Evolutionary conservation across 2,797 vertebrate genomes (phyloP).

Genomic region (Tenualosa ilisha): DNA sequence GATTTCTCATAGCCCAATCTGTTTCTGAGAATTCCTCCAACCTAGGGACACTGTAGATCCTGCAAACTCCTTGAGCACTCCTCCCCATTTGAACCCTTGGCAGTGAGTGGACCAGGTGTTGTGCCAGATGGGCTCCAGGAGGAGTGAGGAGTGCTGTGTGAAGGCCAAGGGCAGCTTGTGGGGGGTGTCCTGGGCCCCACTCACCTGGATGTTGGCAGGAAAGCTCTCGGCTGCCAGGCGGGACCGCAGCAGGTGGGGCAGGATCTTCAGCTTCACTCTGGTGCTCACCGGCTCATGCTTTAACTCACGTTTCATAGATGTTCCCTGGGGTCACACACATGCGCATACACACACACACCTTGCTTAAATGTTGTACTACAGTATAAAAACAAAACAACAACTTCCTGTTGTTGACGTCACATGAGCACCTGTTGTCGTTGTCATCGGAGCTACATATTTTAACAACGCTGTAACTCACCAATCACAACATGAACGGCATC

Average conservation of each 20-base stretch:
- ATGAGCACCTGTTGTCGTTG: too few species aligned
- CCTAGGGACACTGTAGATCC: neutral
- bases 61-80: neutral
- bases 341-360: neutral
- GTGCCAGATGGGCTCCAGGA: neutral
- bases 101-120: neutral
- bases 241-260: slow-evolving; percentile 93
- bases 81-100: neutral
- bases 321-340: slow-evolving; percentile 70
- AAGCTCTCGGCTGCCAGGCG: slow-evolving; percentile 94
- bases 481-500: too few species aligned
- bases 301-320: slow-evolving; percentile 88
- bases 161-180: neutral
- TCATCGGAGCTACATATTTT: too few species aligned
- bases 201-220: slow-evolving; percentile 96
- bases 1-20: too few species aligned
- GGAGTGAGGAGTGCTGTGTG: neutral
- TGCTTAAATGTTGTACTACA: neutral
- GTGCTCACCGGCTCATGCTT: slow-evolving; percentile 97
- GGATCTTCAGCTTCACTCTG: slow-evolving; percentile 95
- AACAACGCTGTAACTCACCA: too few species aligned
- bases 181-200: neutral
- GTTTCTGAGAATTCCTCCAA: too few species aligned
- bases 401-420: too few species aligned
- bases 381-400: neutral